phyloP scores from a whole-genome alignment of 2,888 invertebrate species.

The Chirona hameri region DNA sequence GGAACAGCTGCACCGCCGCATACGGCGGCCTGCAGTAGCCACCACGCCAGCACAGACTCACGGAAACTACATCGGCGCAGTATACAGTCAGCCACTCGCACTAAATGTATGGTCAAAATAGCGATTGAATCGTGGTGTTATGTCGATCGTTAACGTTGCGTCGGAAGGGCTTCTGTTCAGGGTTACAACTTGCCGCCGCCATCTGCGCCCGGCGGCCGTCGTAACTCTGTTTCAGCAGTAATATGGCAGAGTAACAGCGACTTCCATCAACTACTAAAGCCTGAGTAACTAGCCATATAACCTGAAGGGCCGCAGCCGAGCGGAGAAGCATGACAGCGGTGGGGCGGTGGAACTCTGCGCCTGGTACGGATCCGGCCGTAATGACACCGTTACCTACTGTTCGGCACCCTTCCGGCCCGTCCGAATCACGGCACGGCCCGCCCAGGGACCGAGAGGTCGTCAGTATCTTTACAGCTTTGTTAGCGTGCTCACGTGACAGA shows the following conservation, averaged over 20 bases:
- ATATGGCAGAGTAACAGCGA: not conserved
- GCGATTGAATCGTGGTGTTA: no score
- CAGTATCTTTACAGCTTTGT: not conserved
- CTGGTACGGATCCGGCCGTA: not conserved
- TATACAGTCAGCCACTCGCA: no score
- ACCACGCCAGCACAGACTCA: no score
- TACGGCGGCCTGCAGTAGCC: no score
- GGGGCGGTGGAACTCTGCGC: not conserved
- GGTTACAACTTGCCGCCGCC: not conserved
- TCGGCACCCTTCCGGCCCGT: not conserved
- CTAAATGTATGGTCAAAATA: no score
- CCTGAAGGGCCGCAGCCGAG: not conserved
- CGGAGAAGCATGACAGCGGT: no score
- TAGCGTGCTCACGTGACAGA: not conserved
- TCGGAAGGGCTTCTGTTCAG: no score
- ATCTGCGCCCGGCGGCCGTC: not conserved
- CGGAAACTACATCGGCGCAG: no score
- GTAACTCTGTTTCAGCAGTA: not conserved
- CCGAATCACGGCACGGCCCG: not conserved
- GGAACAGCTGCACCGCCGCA: no score
- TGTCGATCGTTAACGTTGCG: no score
- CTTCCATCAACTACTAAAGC: not conserved
- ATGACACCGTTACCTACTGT: not conserved
- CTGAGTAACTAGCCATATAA: not conserved
- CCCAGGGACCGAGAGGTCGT: not conserved